A percentile compares a stretch with the other conserved stretches of the same genome.
Conservation (phyloP, 2,113 vertebrate genomes). For the Emydocephalus ijimae region DNA sequence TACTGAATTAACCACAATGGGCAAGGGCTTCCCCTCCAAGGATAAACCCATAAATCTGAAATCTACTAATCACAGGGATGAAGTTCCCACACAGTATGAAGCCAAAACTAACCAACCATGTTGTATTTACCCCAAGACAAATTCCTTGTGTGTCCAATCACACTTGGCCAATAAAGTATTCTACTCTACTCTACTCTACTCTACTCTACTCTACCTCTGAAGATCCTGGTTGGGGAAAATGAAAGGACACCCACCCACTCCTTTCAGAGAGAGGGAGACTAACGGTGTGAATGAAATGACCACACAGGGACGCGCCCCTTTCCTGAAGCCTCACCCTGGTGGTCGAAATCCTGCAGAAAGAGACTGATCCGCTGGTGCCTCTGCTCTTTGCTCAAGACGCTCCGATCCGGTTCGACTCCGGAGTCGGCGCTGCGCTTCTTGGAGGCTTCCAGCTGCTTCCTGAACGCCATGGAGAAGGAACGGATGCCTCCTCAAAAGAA, state of each 20-base stretch:
- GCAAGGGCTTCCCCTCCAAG: neutral
- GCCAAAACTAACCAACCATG: neutral
- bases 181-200: too few relatives aligned
- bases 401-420: constrained; percentile 45
- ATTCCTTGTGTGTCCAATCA: too few relatives aligned
- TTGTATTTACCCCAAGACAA: neutral
- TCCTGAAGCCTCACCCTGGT: constrained; percentile 68
- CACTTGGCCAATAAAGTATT: too few relatives aligned
- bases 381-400: constrained; percentile 33
- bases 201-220: neutral
- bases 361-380: constrained; percentile 63
- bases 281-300: neutral
- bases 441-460: neutral
- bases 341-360: constrained; percentile 79
- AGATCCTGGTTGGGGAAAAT: neutral
- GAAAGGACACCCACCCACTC: neutral
- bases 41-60: neutral
- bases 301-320: neutral
- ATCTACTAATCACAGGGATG: neutral
- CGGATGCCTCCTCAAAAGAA: neutral
- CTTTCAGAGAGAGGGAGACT: neutral
- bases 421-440: constrained; percentile 38
- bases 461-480: constrained; percentile 19
- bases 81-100: neutral
- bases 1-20: neutral